Conservation (phyloP, 2,888 invertebrate genomes). For the Branchipolynoe longqiensis region DNA sequence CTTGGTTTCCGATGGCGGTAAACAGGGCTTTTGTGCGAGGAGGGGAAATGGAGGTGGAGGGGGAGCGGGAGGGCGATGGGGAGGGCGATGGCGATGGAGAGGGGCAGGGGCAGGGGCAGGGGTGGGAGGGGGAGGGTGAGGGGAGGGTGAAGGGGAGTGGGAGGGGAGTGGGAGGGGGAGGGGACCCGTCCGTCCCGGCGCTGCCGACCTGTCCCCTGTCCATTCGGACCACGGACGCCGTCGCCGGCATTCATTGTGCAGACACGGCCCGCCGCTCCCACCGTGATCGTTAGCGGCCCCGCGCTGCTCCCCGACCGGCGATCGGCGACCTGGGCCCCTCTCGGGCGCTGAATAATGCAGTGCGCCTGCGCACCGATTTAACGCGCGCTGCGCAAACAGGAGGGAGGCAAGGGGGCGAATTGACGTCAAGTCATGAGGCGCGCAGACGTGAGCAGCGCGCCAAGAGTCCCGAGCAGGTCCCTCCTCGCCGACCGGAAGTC, state of each 20-base stretch:
- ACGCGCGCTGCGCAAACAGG: conserved; percentile 22
- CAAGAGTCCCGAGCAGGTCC: conserved; percentile 26
- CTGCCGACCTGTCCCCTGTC: not conserved
- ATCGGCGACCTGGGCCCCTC: conserved; percentile 2
- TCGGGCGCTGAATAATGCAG: conserved; percentile 38
- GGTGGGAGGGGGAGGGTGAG: no score
- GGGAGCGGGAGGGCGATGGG: no score
- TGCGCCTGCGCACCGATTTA: conserved; percentile 2
- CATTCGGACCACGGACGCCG: conserved; percentile 40
- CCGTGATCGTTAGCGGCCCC: conserved; percentile 48
- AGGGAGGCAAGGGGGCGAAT: no score
- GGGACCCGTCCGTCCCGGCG: not conserved
- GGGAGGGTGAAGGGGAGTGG: no score
- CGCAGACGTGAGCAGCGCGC: conserved; percentile 23
- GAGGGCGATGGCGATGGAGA: no score
- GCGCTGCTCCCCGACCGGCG: conserved; percentile 2
- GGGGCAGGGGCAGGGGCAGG: no score
- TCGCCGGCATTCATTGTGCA: conserved; percentile 11
- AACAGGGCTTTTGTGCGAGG: conserved; percentile 43
- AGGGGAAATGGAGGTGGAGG: no score
- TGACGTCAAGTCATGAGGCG: conserved; percentile 5
- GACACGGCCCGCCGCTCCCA: conserved; percentile 35
- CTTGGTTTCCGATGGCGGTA: not conserved
- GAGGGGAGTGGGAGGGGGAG: no score
- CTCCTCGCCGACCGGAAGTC: not conserved